Base-by-base conservation (phyloP, 2,113 vertebrate species). In the Glaucidium brasilianum region DNA sequence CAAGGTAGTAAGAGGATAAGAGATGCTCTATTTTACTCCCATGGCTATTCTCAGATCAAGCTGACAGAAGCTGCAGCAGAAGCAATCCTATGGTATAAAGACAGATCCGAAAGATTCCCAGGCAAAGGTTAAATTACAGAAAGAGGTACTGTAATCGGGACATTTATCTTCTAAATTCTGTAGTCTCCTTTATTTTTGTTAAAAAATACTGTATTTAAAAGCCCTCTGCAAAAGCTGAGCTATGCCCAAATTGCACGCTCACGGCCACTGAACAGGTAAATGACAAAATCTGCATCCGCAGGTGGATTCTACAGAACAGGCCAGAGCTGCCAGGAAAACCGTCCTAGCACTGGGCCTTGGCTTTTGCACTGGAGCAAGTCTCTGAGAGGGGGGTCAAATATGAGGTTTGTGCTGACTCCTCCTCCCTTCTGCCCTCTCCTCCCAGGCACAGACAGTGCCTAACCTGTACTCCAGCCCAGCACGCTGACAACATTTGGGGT, bases 1-100 rank as follows among this genome's bases (percentile, higher is more conserved):
- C 43, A 41, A 56, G 63, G 60, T 7, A 55, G 7, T 81, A 87
- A 85, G 84, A 96, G 92, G 87, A 62, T 79, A 95, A 90, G 43
- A 78, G 66, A 85, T 72, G 73, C 64, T 94, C 86, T 85, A 22
- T 76, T 96, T 93, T 82, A 71, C 84, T 49, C 80, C 35, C 25
- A 5, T 3, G 20, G 84, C 90, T 94, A 68, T 95, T 97, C 90
- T 94, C 87, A 95, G 81, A 94, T 64, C 77, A 91, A 91, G 91
- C 75, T 62, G 62, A 76, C 41, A 81, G 72, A 59, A 85, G 66
- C 78, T 80, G 74, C 92, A 78, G 84, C 84, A 81, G 69, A 60
- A 96, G 58, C 91, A 95, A 90, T 91, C 89, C 90, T 90, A 18
- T 78, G 82, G 93, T 35, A 85, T 72, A 63, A 73, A 55, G 32